Base-by-base conservation (phyloP, 2,113 vertebrate genomes). In the Sebastes schlegelii region DNA sequence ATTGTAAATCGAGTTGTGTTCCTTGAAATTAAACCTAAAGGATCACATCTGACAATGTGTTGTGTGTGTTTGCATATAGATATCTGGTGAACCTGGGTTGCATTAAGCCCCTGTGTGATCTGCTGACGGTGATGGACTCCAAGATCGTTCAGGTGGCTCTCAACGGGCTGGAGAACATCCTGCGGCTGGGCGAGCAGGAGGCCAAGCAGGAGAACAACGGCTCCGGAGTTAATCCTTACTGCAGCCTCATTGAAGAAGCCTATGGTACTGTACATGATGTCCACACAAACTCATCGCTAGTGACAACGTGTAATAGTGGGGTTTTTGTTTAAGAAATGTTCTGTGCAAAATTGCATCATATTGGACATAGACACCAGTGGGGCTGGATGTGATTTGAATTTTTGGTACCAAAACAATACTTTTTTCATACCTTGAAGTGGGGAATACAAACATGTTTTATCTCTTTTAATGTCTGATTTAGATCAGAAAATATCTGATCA, bases 61-160 rank as follows among this genome's bases (percentile, higher is more conserved):
- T 19, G 17, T 54, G 52, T 4, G 12, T 80, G 60, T 75, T 19
- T 52, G 49, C 16, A 5, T 45, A 10, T 40, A 99, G 98, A 79
- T 99, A 99, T 88, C 92, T 99, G 86, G 98, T 99, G 34, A 98
- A 98, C 87, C 86, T 99, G 93, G 97, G 97, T 73, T 99, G 98
- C 74, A 99, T 99, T 89, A 99, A 99, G 66, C 98, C 98, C 1
- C 93, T 99, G 2, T 99, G 98, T 67, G 98, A 99, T 85, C 96
- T 99, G 83, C 95, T 99, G 78, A 99, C 98, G 0, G 98, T 99
- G 72, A 99, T 99, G 98, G 98, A 99, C 93, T 98, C 97, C 0
- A 99, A 99, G 96, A 99, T 99, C 6, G 98, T 99, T 4, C 98
- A 99, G 88, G 98, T 99, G 17, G 97, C 98, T 0, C 92, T 99